These are phyloP conservation scores for Cheiracanthium punctorium DNA, from an alignment of 2,888 invertebrate species.

Conservation along the genomic window DNA sequence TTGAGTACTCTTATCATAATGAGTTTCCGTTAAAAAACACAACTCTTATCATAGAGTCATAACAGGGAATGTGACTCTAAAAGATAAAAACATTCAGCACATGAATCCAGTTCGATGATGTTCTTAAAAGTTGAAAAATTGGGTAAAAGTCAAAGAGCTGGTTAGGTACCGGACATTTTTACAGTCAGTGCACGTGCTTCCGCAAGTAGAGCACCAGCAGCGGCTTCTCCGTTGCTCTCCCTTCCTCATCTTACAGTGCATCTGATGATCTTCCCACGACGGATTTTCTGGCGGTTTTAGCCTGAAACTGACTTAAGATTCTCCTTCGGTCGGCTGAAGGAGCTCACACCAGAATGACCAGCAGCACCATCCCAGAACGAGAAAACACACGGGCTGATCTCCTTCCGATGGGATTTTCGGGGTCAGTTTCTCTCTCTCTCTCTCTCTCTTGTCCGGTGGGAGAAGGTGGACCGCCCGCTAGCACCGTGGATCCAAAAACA, in stretches of 20 bases:
- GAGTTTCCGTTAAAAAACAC: not conserved
- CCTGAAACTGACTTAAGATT: no score
- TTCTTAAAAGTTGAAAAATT: not conserved
- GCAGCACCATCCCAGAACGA: not conserved
- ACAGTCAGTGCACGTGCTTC: not conserved
- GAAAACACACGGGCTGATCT: not conserved
- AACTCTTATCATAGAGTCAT: not conserved
- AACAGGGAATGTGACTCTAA: not conserved
- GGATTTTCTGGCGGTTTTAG: no score
- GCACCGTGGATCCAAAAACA: slow-evolving; percentile 28
- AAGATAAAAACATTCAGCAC: not conserved
- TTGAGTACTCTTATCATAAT: not conserved
- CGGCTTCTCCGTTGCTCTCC: not conserved
- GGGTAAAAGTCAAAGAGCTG: not conserved
- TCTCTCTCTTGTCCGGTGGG: slow-evolving; percentile 14
- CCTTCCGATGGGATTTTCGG: not conserved
- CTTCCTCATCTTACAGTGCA: not conserved
- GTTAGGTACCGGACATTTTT: not conserved
- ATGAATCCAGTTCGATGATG: not conserved
- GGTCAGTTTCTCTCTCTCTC: not conserved
- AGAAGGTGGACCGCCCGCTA: slow-evolving; percentile 27
- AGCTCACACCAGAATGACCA: not conserved
- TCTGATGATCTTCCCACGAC: no score
- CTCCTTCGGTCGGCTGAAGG: not conserved
- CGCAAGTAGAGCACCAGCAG: not conserved